Percentiles rank a stretch among this genome's conserved stretches.
Evolutionary conservation across 2,113 vertebrate species (phyloP).

Genomic region (Platichthys stellatus): DNA sequence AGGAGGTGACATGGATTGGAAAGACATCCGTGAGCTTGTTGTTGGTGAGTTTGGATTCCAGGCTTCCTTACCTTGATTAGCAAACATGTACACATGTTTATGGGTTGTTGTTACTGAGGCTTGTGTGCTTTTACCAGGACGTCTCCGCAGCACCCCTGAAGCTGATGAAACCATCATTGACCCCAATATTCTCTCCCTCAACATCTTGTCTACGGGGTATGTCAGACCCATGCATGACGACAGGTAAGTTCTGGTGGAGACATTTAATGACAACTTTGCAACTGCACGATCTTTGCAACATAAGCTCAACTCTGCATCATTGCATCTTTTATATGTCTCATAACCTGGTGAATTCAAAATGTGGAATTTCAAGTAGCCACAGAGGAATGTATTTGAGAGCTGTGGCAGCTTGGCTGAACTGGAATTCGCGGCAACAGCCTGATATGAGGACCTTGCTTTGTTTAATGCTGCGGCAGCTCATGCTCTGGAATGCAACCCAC

Average conservation of each 20-base stretch:
- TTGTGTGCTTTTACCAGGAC: slow-evolving; percentile 79
- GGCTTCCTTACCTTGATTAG: neutral
- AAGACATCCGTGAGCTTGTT: slow-evolving; percentile 94
- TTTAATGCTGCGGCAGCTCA: slow-evolving; percentile 13
- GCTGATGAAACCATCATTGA: slow-evolving; percentile 93
- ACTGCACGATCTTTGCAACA: neutral
- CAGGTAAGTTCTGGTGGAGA: slow-evolving; percentile 82
- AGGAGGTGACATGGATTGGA: slow-evolving; percentile 91
- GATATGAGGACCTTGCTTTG: neutral
- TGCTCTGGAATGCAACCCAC: slow-evolving; percentile 27
- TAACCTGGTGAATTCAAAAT: neutral
- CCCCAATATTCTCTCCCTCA: slow-evolving; percentile 96
- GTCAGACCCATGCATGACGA: slow-evolving; percentile 90
- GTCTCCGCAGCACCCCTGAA: slow-evolving; percentile 93
- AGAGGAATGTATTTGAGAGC: neutral
- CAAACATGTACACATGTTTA: neutral
- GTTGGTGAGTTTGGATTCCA: slow-evolving; percentile 86
- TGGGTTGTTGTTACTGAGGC: slow-evolving; percentile 7
- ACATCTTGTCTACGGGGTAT: slow-evolving; percentile 92
- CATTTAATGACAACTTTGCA: slow-evolving; percentile 3
- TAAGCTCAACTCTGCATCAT: neutral
- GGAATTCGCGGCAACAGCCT: neutral
- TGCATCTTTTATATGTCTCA: neutral
- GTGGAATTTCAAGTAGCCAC: neutral
- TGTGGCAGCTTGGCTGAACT: neutral